Evolutionary conservation across 2,113 vertebrate species (phyloP), one percentile per base, ranked within the genome.

Genomic region (Anseranas semipalmata): DNA sequence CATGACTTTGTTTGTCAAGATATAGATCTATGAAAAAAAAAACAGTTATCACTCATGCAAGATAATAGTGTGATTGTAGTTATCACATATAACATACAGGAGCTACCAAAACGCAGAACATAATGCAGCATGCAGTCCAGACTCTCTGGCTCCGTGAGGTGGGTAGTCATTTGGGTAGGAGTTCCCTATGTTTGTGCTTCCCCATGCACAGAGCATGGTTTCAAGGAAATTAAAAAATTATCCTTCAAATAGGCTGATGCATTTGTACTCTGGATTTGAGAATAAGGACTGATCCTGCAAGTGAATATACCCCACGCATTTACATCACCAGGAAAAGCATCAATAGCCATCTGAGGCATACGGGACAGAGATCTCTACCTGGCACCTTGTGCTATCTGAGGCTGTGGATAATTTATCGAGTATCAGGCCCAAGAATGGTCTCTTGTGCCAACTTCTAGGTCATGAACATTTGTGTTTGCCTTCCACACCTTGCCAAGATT

Each of bases 341-440:
- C 0, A 1, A 21, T 63, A 41, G 46, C 72, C 58, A 13, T 48
- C 28, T 30, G 43, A 50, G 21, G 21, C 13, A 59, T 18, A 20
- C 63, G 27, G 52, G 46, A 27, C 75, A 80, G 55, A 70, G 62
- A 48, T 33, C 17, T 55, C 62, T 59, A n/a, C 66, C 20, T 2
- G 3, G 5, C 20, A 53, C 20, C 28, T 43, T 14, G 0, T 0
- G 0, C 17, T 2, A 0, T 25, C 37, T 37, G 65, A 43, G 50
- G 17, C 73, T 62, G 18, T 1, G 2, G 60, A 79, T 35, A 4
- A 41, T 65, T 71, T 39, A 45, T 6, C 10, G 21, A 25, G 13
- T 62, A 16, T 19, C 78, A 84, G 19, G 33, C 58, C 19, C 39
- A 76, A 20, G 15, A 28, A 6, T 25, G 12, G 22, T 76, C 80